These are phyloP conservation scores for Eristalinus aeneus DNA, from an alignment of 2,888 invertebrate species.

Conservation along the genomic window DNA sequence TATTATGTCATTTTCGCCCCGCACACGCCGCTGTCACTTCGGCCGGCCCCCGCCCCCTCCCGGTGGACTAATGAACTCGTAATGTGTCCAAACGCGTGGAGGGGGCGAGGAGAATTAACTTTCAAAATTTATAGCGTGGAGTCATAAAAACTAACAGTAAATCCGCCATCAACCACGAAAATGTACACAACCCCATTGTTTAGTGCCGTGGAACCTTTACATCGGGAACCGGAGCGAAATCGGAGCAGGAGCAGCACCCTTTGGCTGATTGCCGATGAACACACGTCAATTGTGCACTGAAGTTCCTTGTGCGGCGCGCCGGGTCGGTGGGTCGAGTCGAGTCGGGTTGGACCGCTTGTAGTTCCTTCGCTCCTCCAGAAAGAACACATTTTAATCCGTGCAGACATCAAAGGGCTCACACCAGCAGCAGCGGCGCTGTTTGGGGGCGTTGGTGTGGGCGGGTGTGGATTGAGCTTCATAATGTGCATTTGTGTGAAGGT, in stretches of 20 bases:
- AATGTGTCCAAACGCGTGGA: conserved; percentile 34
- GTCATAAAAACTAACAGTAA: conserved; percentile 51
- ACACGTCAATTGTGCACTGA: conserved; percentile 7
- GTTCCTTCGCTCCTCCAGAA: neutral
- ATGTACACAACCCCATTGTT: conserved; percentile 37
- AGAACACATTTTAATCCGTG: conserved; percentile 43
- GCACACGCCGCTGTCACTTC: neutral
- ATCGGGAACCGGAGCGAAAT: neutral
- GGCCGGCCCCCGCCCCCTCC: neutral
- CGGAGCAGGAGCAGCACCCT: neutral
- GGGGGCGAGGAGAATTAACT: conserved; percentile 27
- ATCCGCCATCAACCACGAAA: conserved; percentile 38
- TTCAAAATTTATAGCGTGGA: conserved; percentile 48
- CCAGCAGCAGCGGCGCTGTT: neutral
- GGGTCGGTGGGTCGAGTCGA: neutral
- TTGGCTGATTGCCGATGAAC: neutral
- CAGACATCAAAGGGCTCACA: conserved; percentile 49
- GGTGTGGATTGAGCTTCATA: neutral
- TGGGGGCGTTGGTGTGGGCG: too few relatives aligned
- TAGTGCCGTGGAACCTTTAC: conserved; percentile 20
- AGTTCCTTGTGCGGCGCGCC: neutral
- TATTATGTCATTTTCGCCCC: neutral
- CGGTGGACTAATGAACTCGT: conserved; percentile 43
- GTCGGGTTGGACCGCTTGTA: neutral
- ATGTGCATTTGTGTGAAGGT: conserved; percentile 53